Conservation (phyloP, 2,113 vertebrate genomes). For the Vombatus ursinus region DNA sequence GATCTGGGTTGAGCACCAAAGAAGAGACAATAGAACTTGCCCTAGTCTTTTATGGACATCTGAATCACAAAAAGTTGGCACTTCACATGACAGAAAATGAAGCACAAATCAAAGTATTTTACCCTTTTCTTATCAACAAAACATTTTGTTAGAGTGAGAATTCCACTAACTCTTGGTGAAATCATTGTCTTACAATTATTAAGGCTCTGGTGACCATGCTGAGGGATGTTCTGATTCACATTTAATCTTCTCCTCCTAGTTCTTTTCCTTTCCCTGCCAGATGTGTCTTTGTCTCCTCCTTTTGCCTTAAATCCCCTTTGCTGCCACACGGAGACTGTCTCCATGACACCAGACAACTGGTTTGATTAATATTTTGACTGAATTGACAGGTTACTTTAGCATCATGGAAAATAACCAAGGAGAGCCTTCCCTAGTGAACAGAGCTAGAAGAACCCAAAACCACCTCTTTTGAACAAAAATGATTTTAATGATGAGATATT, state of each 20-base stretch:
- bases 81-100: slow-evolving; percentile 73
- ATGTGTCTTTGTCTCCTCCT: background rate
- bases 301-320: background rate
- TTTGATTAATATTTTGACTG: background rate
- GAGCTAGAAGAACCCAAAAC: background rate
- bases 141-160: background rate
- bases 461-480: background rate
- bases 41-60: slow-evolving; percentile 68
- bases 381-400: background rate
- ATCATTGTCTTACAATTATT: background rate
- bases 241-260: background rate
- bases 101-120: slow-evolving; percentile 78
- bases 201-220: background rate
- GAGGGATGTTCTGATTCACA: background rate
- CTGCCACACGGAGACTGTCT: background rate
- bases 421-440: background rate
- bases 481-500: background rate
- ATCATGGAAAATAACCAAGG: background rate
- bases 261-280: background rate
- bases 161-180: background rate
- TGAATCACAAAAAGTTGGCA: slow-evolving; percentile 68
- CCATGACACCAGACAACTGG: background rate
- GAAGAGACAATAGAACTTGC: slow-evolving; percentile 67
- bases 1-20: slow-evolving; percentile 68
- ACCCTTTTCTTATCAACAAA: slow-evolving; percentile 45